Conservation (phyloP, 1,140 invertebrate species). For the Bombus terrestris region DNA sequence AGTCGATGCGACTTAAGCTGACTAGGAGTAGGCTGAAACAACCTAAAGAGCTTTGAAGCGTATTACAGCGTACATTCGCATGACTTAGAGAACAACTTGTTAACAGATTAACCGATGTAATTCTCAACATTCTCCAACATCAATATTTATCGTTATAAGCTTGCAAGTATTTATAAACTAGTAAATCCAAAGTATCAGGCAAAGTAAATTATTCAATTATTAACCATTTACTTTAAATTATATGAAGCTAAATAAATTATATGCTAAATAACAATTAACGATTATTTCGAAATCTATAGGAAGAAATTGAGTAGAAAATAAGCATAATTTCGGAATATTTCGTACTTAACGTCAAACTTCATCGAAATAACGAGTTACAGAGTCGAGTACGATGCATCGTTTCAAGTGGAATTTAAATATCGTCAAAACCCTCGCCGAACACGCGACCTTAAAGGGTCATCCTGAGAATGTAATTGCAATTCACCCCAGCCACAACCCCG, state of each 20-base stretch:
- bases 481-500: not conserved
- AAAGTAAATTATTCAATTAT: no score
- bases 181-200: no score
- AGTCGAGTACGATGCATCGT: not conserved
- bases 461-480: slow-evolving; percentile 60
- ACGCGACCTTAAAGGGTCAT: slow-evolving; percentile 48
- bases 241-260: no score
- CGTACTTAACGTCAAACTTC: not conserved
- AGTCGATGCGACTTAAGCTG: not conserved
- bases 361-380: slow-evolving; percentile 14
- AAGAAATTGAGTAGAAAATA: not conserved
- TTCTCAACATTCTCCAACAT: not conserved
- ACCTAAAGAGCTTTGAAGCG: not conserved
- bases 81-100: not conserved
- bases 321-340: not conserved
- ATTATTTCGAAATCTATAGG: not conserved
- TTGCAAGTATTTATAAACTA: no score
- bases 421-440: not conserved
- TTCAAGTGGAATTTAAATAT: slow-evolving; percentile 60
- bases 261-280: not conserved
- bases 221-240: no score
- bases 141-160: no score
- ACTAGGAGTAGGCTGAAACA: not conserved
- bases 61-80: not conserved
- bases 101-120: not conserved